Percentiles rank a stretch among this genome's conserved stretches.
Conservation (phyloP, 2,888 invertebrate genomes). For the Sinotaia quadrata region DNA sequence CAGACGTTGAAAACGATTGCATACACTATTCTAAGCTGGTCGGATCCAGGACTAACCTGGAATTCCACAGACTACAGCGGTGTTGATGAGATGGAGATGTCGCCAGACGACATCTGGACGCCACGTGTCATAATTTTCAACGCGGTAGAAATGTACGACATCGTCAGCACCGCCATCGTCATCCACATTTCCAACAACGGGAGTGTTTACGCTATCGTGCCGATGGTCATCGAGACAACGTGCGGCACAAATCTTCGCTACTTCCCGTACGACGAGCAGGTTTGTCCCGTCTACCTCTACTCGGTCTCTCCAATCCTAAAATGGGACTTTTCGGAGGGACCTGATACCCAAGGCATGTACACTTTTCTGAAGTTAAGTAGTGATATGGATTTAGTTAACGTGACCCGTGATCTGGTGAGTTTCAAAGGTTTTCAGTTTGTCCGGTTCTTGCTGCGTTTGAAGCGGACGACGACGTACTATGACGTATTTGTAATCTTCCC, state of each 20-base stretch:
- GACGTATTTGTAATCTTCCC: slow-evolving; percentile 19
- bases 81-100: not conserved
- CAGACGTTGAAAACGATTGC: not conserved
- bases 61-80: not conserved
- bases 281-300: not conserved
- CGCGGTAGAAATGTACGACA: not conserved
- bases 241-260: slow-evolving; percentile 3
- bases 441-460: not conserved
- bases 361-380: too few relatives aligned
- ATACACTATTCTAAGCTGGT: not conserved
- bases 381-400: too few relatives aligned
- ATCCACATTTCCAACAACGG: not conserved
- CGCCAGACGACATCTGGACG: not conserved
- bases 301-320: not conserved
- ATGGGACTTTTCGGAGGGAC: not conserved
- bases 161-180: not conserved
- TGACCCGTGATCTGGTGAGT: not conserved
- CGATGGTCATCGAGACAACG: not conserved
- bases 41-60: not conserved
- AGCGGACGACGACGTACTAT: slow-evolving; percentile 18
- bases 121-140: not conserved
- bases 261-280: slow-evolving; percentile 17
- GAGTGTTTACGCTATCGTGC: not conserved
- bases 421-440: not conserved
- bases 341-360: not conserved